These are phyloP conservation scores for Apomyelois bistriatella DNA, from an alignment of 2,888 invertebrate species.

Conservation along the genomic window DNA sequence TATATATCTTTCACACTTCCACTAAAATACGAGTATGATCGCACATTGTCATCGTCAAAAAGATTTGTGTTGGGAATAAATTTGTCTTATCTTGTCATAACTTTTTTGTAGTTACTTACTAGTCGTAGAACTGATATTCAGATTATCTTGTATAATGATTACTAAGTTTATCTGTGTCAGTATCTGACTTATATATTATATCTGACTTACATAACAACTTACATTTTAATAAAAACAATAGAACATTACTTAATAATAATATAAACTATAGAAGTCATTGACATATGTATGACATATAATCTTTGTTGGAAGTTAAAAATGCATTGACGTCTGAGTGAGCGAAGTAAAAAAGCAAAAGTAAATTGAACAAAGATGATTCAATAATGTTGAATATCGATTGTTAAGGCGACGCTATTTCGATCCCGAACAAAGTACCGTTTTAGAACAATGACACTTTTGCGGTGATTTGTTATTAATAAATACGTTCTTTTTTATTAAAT, in stretches of 20 bases:
- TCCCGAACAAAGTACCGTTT: not conserved
- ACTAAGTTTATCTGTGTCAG: no score
- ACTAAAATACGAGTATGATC: not conserved
- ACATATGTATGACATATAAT: not conserved
- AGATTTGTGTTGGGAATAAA: not conserved
- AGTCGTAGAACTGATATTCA: no score
- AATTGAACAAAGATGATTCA: slow-evolving; percentile 50
- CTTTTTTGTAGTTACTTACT: not conserved
- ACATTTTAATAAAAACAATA: no score
- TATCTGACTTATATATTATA: no score
- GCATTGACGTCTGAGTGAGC: slow-evolving; percentile 12
- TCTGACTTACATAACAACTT: no score
- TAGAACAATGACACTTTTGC: no score
- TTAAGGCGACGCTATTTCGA: slow-evolving; percentile 16
- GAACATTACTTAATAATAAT: not conserved
- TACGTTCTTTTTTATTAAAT: no score
- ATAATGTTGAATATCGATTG: slow-evolving; percentile 37
- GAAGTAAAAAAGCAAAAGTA: slow-evolving; percentile 13
- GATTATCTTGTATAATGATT: no score
- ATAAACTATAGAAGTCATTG: not conserved
- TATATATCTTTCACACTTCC: not conserved
- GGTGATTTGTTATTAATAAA: no score
- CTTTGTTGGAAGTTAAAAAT: slow-evolving; percentile 2
- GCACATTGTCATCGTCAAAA: not conserved
- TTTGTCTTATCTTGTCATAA: not conserved